Percentiles rank a stretch among this genome's conserved stretches.
These are phyloP conservation scores for Pristionchus mayeri DNA, from an alignment of 2,888 invertebrate species.

Conservation along the genomic window DNA sequence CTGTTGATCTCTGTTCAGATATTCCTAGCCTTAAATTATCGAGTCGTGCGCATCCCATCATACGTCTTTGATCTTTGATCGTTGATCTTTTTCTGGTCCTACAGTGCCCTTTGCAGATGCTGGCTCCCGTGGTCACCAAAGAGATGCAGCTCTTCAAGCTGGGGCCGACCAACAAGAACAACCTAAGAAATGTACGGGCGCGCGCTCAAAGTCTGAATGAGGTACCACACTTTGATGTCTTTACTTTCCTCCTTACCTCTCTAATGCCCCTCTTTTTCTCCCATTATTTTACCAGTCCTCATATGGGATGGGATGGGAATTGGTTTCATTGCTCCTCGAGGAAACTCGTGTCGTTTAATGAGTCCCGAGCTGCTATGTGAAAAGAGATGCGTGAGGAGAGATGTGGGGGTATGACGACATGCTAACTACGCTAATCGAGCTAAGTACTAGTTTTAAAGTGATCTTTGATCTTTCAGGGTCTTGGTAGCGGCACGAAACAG, in stretches of 20 bases:
- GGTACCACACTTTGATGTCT: too few relatives aligned
- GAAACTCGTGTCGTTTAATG: not conserved
- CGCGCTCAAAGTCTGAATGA: slow-evolving; percentile 47
- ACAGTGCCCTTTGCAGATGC: not conserved
- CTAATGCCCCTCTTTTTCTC: not conserved
- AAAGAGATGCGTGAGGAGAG: not conserved
- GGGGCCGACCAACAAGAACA: slow-evolving; percentile 45
- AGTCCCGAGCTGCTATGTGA: not conserved
- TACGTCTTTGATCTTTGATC: too few relatives aligned
- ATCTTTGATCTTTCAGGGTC: not conserved
- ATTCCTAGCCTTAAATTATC: too few relatives aligned
- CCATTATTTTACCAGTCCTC: not conserved
- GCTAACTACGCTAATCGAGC: too few relatives aligned
- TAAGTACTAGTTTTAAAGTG: too few relatives aligned
- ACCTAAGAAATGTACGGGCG: slow-evolving; percentile 42
- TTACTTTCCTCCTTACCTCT: not conserved
- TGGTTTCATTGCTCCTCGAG: not conserved
- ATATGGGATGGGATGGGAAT: not conserved
- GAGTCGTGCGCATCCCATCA: too few relatives aligned
- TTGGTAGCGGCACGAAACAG: slow-evolving; percentile 9
- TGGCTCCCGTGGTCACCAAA: slow-evolving; percentile 44
- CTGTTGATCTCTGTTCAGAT: too few relatives aligned
- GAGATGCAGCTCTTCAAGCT: slow-evolving; percentile 49
- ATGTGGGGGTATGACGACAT: not conserved
- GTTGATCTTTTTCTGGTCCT: too few relatives aligned